These are phyloP conservation scores for Silvanus unidentatus DNA, from an alignment of 2,888 invertebrate genomes.

Conservation along the genomic window DNA sequence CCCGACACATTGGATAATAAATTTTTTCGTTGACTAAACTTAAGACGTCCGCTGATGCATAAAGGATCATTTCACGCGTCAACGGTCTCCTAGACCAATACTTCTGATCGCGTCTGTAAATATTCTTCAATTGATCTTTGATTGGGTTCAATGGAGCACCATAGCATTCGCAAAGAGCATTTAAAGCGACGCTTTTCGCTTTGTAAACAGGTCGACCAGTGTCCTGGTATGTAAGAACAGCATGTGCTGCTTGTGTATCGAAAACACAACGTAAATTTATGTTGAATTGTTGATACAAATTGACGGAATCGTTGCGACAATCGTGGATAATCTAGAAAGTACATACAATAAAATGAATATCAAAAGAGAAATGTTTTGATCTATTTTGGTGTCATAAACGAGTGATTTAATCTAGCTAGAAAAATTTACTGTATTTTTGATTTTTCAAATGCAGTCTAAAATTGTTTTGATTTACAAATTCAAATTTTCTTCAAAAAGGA, in stretches of 20 bases:
- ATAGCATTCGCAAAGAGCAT: constrained; percentile 85
- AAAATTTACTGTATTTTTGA: too few species aligned
- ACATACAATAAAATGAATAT: constrained; percentile 7
- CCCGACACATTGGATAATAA: constrained; percentile 65
- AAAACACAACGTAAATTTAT: constrained; percentile 80
- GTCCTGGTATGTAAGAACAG: constrained; percentile 84
- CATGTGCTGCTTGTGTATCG: constrained; percentile 82
- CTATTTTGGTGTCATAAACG: not conserved
- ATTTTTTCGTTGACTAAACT: constrained; percentile 81
- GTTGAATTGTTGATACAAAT: constrained; percentile 79
- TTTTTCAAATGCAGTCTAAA: too few species aligned
- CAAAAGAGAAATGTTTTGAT: constrained; percentile 4
- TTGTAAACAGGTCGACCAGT: constrained; percentile 88
- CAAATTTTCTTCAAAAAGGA: too few species aligned
- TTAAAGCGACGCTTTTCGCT: constrained; percentile 87
- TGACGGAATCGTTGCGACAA: constrained; percentile 85
- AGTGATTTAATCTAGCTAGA: not conserved
- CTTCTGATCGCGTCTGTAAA: constrained; percentile 73
- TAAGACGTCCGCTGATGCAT: constrained; percentile 84
- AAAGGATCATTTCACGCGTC: constrained; percentile 84
- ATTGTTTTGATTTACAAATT: too few species aligned
- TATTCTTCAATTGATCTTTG: constrained; percentile 83
- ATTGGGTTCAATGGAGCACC: constrained; percentile 83
- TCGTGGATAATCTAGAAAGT: constrained; percentile 73
- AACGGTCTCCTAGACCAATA: constrained; percentile 87